These are phyloP conservation scores for Horisme vitalbata DNA, from an alignment of 2,888 invertebrate species.

Conservation along the genomic window DNA sequence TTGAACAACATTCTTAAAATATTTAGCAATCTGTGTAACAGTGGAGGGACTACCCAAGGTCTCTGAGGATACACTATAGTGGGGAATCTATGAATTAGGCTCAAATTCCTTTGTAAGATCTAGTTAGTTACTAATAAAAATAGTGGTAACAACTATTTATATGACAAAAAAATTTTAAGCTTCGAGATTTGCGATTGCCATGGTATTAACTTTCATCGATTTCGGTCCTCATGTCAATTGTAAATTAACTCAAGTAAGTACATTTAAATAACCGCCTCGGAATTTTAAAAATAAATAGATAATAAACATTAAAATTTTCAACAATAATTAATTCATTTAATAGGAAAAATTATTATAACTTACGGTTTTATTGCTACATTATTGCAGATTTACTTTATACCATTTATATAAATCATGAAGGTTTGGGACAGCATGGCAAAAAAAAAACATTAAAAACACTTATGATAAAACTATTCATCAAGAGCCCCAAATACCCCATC, in stretches of 20 bases:
- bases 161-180: no score
- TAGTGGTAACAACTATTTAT: slow-evolving; percentile 22
- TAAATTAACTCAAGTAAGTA: slow-evolving; percentile 20
- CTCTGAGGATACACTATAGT: slow-evolving; percentile 12
- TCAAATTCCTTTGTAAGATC: not conserved
- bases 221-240: no score
- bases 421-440: slow-evolving; percentile 16
- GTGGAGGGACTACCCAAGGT: slow-evolving; percentile 36
- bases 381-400: slow-evolving; percentile 10
- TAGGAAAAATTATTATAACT: not conserved
- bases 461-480: slow-evolving; percentile 16
- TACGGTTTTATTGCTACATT: slow-evolving; percentile 13
- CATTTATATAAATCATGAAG: slow-evolving; percentile 3
- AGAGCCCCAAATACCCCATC: slow-evolving; percentile 33
- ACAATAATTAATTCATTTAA: slow-evolving; percentile 1
- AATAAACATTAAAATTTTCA: slow-evolving; percentile 5
- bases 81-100: slow-evolving; percentile 3
- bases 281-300: slow-evolving; percentile 17
- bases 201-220: slow-evolving; percentile 13
- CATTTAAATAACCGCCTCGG: slow-evolving; percentile 16
- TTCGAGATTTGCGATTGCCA: slow-evolving; percentile 1
- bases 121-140: slow-evolving; percentile 5
- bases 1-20: slow-evolving; percentile 62
- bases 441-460: slow-evolving; percentile 11
- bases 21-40: slow-evolving; percentile 42